These are phyloP conservation scores for Gadus macrocephalus DNA, from an alignment of 2,113 vertebrate species.

Conservation along the genomic window DNA sequence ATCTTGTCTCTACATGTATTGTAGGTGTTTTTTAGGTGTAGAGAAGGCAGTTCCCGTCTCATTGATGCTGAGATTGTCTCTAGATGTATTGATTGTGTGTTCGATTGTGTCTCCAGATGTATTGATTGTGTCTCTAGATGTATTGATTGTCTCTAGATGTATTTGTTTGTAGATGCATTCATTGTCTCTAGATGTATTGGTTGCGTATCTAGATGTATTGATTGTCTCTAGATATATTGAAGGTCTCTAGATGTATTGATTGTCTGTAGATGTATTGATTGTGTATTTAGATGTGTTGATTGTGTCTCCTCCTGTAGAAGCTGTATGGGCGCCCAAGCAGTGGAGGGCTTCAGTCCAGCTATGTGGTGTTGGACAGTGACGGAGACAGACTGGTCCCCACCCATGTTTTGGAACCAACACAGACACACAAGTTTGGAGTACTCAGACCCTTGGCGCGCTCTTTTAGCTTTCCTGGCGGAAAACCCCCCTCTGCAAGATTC, in stretches of 20 bases:
- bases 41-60: conserved; percentile 56
- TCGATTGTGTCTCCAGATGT: too few species aligned
- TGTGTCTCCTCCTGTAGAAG: conserved; percentile 26
- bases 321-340: conserved; percentile 46
- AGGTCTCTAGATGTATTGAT: too few species aligned
- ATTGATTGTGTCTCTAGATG: too few species aligned
- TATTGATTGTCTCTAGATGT: too few species aligned
- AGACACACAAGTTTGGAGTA: conserved; percentile 45
- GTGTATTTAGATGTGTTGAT: too few species aligned
- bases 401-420: conserved; percentile 53
- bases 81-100: too few species aligned
- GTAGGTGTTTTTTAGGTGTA: conserved; percentile 61
- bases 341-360: conserved; percentile 60
- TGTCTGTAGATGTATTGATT: too few species aligned
- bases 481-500: conserved; percentile 61
- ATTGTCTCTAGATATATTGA: too few species aligned
- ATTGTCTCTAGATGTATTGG: too few species aligned
- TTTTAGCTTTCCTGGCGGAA: conserved; percentile 74
- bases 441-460: conserved; percentile 57
- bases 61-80: conserved; percentile 18
- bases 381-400: conserved; percentile 64
- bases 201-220: too few species aligned
- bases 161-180: too few species aligned
- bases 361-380: conserved; percentile 79
- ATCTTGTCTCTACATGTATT: neutral